These are phyloP conservation scores for Percopsis transmontana DNA, from an alignment of 2,113 vertebrate species.

Conservation along the genomic window DNA sequence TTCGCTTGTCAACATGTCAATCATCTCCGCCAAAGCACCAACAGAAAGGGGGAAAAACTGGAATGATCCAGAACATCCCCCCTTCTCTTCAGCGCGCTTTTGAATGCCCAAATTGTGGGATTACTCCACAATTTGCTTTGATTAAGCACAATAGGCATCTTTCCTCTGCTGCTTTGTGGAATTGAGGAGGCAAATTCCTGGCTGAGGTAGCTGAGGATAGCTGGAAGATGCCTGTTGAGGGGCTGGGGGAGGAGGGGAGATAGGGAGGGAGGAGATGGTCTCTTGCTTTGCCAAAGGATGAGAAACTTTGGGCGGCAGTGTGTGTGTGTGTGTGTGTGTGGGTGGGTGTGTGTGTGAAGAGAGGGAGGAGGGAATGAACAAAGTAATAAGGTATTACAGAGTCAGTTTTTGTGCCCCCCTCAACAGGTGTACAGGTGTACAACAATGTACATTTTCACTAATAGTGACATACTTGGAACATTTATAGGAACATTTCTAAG, in stretches of 20 bases:
- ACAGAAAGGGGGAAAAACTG: conserved; percentile 57
- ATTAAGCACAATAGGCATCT: conserved; percentile 80
- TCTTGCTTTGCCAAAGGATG: too few species aligned
- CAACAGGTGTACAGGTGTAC: too few species aligned
- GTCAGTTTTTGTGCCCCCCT: too few species aligned
- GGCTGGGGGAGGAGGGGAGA: not conserved
- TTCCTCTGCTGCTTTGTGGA: conserved; percentile 81
- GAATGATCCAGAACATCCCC: conserved; percentile 73
- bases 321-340: not conserved
- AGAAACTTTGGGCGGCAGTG: not conserved
- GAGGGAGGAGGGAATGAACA: conserved; percentile 27
- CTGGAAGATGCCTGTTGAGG: conserved; percentile 50
- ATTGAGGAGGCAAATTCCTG: conserved; percentile 77
- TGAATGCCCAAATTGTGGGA: conserved; percentile 79
- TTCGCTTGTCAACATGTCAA: conserved; percentile 60
- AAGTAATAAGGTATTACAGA: conserved; percentile 73
- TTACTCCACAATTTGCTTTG: conserved; percentile 80
- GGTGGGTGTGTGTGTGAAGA: conserved; percentile 52
- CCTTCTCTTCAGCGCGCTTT: conserved; percentile 71
- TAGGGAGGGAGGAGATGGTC: not conserved
- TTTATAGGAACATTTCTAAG: too few species aligned
- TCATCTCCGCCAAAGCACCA: conserved; percentile 67
- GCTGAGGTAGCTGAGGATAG: conserved; percentile 58
- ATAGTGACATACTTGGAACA: too few species aligned
- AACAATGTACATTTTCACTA: too few species aligned